phyloP scores from a whole-genome alignment of 2,797 vertebrate genomes.

The Capromys pilorides region DNA sequence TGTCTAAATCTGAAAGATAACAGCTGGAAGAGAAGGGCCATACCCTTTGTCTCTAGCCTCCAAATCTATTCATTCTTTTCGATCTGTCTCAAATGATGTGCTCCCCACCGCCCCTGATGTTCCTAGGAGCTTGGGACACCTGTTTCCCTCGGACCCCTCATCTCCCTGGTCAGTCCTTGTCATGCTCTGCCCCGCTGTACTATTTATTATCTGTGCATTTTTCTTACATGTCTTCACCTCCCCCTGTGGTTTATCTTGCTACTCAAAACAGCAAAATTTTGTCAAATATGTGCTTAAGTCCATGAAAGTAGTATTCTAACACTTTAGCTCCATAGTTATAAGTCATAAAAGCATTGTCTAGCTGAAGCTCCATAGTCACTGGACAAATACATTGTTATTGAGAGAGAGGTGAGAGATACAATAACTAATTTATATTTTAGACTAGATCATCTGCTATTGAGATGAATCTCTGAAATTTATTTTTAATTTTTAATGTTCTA shows the following conservation, averaged over 20 bases:
- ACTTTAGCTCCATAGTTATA: not conserved
- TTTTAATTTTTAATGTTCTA: not conserved
- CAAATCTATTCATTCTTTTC: not conserved
- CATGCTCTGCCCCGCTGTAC: not conserved
- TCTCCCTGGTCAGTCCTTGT: not conserved
- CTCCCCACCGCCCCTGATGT: not conserved
- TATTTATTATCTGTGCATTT: not conserved
- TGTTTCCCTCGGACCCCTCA: not conserved
- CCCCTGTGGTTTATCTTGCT: not conserved
- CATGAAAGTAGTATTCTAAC: not conserved
- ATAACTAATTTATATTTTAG: not conserved
- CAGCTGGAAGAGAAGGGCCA: not conserved
- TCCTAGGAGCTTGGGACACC: too few species aligned
- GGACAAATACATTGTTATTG: not conserved
- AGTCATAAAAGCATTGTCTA: not conserved
- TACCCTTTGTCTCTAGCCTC: not conserved
- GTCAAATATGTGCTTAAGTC: not conserved
- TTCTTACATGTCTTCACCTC: not conserved
- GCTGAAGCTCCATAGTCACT: not conserved
- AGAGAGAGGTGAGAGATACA: not conserved
- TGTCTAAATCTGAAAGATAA: not conserved
- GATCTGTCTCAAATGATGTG: not conserved
- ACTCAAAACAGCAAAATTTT: not conserved
- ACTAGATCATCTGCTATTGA: not conserved
- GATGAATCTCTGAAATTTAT: not conserved